Evolutionary conservation across 2,797 vertebrate species (phyloP).

Genomic region (Anniella stebbinsi): DNA sequence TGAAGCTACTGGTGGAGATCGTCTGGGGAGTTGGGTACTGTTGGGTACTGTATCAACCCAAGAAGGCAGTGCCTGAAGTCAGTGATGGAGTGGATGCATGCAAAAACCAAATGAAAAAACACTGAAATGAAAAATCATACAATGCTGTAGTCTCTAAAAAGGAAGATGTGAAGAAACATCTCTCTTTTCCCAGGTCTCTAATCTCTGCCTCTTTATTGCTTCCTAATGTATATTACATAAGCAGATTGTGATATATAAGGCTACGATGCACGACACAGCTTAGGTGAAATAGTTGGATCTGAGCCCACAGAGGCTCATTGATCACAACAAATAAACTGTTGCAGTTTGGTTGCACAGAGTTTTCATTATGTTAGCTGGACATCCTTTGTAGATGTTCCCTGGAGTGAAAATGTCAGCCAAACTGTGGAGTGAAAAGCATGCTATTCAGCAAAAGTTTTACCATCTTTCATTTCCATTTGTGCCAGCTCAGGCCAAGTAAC

Average conservation of each 20-base stretch:
- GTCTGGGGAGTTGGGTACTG: not conserved
- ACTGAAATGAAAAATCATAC: not conserved
- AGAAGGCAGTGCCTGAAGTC: not conserved
- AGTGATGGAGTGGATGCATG: not conserved
- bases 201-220: not conserved
- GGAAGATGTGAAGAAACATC: not conserved
- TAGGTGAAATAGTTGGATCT: slow-evolving; percentile 5
- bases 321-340: slow-evolving; percentile 10
- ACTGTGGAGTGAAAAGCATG: not conserved
- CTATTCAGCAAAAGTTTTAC: not conserved
- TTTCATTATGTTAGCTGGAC: not conserved
- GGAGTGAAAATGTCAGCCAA: slow-evolving; percentile 35
- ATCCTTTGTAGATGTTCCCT: not conserved
- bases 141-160: not conserved
- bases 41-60: not conserved
- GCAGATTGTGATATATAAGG: not conserved
- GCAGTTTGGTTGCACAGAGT: not conserved
- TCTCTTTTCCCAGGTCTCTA: not conserved
- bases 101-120: no score
- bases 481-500: not conserved
- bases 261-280: not conserved
- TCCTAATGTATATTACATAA: not conserved
- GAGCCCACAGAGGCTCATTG: not conserved
- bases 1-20: not conserved
- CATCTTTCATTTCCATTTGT: slow-evolving; percentile 39